Conservation (phyloP, 2,113 vertebrate genomes). For the Procavia capensis region DNA sequence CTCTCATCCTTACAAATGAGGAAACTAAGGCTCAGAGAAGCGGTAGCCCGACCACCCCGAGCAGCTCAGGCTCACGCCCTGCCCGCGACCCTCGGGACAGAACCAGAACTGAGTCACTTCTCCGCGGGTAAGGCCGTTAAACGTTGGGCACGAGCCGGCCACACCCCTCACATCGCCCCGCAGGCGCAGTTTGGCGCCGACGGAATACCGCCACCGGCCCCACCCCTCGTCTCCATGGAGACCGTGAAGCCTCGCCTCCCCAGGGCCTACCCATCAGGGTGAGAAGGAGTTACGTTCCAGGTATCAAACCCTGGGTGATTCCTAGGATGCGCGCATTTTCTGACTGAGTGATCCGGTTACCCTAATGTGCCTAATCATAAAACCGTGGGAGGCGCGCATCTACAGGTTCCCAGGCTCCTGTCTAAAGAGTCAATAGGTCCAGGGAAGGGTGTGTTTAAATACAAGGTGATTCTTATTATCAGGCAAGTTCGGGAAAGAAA, state of each 20-base stretch:
- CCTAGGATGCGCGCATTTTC: background rate
- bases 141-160: background rate
- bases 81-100: too few species aligned
- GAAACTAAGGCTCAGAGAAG: background rate
- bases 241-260: background rate
- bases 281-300: background rate
- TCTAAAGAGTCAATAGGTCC: background rate
- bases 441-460: background rate
- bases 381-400: background rate
- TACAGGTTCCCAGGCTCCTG: background rate
- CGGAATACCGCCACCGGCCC: background rate
- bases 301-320: background rate
- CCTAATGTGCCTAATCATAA: background rate
- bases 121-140: background rate
- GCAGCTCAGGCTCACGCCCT: fast-evolving
- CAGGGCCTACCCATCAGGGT: fast-evolving
- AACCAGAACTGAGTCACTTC: too few species aligned
- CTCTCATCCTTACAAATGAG: background rate
- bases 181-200: background rate
- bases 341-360: background rate
- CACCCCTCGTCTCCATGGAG: background rate
- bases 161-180: background rate
- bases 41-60: too few species aligned
- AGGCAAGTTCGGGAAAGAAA: background rate
- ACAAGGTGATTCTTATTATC: background rate